Evolutionary conservation across 1,140 invertebrate species (phyloP).

Genomic region (Drosophila truncata): DNA sequence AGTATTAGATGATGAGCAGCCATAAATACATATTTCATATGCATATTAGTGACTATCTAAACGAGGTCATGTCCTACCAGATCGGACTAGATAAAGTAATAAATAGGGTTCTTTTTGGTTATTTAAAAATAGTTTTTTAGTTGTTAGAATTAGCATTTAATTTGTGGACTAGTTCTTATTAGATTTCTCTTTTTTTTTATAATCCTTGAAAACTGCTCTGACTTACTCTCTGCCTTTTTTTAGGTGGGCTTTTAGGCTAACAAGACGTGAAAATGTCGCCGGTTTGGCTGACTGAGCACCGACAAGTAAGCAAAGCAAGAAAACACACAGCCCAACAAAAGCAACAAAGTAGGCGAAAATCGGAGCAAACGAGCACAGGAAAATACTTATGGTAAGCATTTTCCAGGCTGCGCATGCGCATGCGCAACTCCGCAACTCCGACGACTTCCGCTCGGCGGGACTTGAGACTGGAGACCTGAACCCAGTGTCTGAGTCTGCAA

Average conservation of each 20-base stretch:
- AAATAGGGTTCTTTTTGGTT: neutral
- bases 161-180: neutral
- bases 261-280: constrained; percentile 73
- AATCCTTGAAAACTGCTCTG: neutral
- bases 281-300: constrained; percentile 50
- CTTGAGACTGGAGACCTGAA: constrained; percentile 2
- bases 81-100: constrained; percentile 18
- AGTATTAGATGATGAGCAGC: constrained; percentile 39
- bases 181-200: too few relatives aligned
- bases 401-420: constrained; percentile 58
- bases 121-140: neutral
- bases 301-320: constrained; percentile 5
- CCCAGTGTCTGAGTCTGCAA: neutral
- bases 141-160: neutral
- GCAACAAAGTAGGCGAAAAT: constrained; percentile 30
- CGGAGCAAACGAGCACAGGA: constrained; percentile 27
- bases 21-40: constrained; percentile 60
- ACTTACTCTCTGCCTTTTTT: too few relatives aligned
- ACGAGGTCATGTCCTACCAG: constrained; percentile 46
- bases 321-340: constrained; percentile 6
- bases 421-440: constrained; percentile 61
- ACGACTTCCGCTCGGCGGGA: constrained; percentile 48
- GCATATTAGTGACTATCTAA: constrained; percentile 61
- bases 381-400: constrained; percentile 47
- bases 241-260: constrained; percentile 36